Conservation (phyloP, 2,113 vertebrate genomes). For the Dasypus novemcinctus region DNA sequence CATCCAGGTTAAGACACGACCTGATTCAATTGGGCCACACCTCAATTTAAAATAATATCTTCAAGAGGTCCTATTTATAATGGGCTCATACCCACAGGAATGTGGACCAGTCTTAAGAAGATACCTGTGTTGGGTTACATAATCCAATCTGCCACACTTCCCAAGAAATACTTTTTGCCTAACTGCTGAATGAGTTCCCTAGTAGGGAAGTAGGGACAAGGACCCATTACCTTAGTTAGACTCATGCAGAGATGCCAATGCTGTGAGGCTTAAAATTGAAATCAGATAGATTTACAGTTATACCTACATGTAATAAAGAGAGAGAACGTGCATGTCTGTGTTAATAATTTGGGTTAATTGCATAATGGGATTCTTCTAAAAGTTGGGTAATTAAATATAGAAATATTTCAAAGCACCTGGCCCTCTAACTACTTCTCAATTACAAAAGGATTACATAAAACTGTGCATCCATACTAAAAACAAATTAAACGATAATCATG, state of each 20-base stretch:
- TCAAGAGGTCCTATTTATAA: too few species aligned
- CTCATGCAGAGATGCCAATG: not conserved
- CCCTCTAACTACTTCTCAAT: slow-evolving; percentile 64
- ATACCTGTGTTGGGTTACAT: too few species aligned
- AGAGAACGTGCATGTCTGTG: not conserved
- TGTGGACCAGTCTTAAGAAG: too few species aligned
- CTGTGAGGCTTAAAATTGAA: not conserved
- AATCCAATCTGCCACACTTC: too few species aligned
- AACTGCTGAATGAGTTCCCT: not conserved
- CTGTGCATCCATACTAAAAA: slow-evolving; percentile 59
- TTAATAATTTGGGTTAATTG: slow-evolving; percentile 49
- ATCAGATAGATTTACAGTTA: not conserved
- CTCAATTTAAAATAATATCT: too few species aligned
- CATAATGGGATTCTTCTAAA: slow-evolving; percentile 45
- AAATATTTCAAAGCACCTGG: slow-evolving; percentile 56
- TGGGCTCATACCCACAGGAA: too few species aligned
- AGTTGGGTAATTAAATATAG: slow-evolving; percentile 50
- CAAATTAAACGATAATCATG: slow-evolving; percentile 66
- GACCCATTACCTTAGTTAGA: not conserved
- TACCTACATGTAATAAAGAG: not conserved
- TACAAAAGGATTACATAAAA: slow-evolving; percentile 57
- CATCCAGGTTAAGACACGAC: too few species aligned
- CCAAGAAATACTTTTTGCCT: not conserved
- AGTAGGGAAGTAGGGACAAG: not conserved
- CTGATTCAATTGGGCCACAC: too few species aligned